Evolutionary conservation across 2,797 vertebrate species (phyloP), one percentile per base, ranked within the genome.

Genomic region (Hippocampus kuda): DNA sequence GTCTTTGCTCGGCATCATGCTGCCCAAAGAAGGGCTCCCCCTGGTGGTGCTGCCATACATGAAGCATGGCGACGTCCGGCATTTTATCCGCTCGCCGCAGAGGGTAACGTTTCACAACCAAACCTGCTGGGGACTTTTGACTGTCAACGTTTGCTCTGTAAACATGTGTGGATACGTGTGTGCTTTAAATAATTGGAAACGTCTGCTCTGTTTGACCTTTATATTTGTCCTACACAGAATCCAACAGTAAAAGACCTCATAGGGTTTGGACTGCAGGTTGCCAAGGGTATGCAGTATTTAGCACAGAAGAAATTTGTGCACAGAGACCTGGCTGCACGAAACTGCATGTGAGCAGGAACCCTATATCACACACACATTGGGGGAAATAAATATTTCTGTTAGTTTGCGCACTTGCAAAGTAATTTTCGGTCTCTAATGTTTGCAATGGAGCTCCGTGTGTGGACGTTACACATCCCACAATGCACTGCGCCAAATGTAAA

Each of bases 161-260:
- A 64, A 64, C 20, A 15, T 53, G 26, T 26, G 24, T 1, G 20
- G 42, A 26, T 42, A 3, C 7, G 54, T 26, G n/a, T 24, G 4
- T 27, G 11, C n/a, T 62, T 8, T 9, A 38, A 62, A 22, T 63
- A 2, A 12, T 4, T 12, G 27, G 38, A 24, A 4, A 12, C 10
- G 4, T 56, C 10, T 24, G n/a, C n/a, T 26, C 9, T 71, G 24
- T 49, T 26, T 44, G 67, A 9, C 62, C 27, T 70, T 68, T 65
- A 56, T 62, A 30, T 13, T 16, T 12, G 9, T 68, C 2, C 69
- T 68, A 15, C 78, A 20, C 69, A 99, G 97, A 99, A 89, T 81
- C 96, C 97, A 63, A 99, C 96, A 0, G 89, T 98, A 73, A 99
- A 99, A 88, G 96, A 99, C 73, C 91, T 99, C 73, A 90, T 98